Base-by-base conservation (phyloP, 92 coral and sea anemone species). In the Phenganax marumi region DNA sequence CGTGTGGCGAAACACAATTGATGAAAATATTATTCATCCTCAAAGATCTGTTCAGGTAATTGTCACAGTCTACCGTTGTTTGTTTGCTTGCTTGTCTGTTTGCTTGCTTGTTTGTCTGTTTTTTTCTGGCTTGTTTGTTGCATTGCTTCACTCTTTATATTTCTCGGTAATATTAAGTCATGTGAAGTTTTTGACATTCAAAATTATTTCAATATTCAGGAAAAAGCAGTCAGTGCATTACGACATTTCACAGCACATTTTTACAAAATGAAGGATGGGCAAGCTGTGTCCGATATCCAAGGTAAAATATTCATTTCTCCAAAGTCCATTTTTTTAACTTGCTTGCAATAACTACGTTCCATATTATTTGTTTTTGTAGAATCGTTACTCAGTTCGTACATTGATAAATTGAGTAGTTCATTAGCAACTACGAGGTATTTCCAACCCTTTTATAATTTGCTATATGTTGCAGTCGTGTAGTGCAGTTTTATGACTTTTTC, bases 41-140 rank as follows among this genome's bases (percentile, higher is more conserved):
- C 97, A 94, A 78, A 93, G 97, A 65, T 54, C 74, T 7, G 87
- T 92, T 72, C 98, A 94, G 98, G 98, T 91, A 52, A 19, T 71
- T 77, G 19, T 22, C 51, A 25, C 49, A 10, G 10, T 81, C 46
- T 69, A 26, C 13, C 39, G 16, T 19, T 61, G 49, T 63, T 58
- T 16, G 22, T 19, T 50, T 25, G 1, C 39, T 43, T 81, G 0
- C 21, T 63, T 81, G 8, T 21, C 16, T 26, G 26, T 64, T 66
- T 81, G 23, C 3, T 68, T 48, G 1, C 70, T 65, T 17, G 71
- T 21, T n/a, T 79, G 26, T 13, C 21, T 47, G 33, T 61, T 55
- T 52, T 19, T 51, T 0, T 66, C n/a, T 11, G 33, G 23, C 3
- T 68, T 48, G 1, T 69, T 65, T 17, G 71, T 21, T n/a, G n/a